Conservation (phyloP, 2,888 invertebrate genomes). For the Sphaerophoria rueppellii region DNA sequence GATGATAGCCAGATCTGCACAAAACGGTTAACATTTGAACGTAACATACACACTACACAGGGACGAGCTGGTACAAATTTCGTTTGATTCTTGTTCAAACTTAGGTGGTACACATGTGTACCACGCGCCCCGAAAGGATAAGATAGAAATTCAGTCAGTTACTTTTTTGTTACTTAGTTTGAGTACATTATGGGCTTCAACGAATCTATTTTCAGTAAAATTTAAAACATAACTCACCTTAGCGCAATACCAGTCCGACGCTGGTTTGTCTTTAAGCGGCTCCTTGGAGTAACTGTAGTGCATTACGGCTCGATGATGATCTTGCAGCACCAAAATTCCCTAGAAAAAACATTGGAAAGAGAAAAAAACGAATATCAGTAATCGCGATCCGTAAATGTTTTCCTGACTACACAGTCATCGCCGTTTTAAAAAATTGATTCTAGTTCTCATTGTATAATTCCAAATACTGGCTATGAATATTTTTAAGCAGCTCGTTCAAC, state of each 20-base stretch:
- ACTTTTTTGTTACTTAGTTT: too few relatives aligned
- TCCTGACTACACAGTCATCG: conserved; percentile 76
- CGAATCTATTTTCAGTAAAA: too few relatives aligned
- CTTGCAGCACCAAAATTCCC: conserved; percentile 88
- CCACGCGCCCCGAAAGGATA: too few relatives aligned
- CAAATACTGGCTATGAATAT: conserved; percentile 47
- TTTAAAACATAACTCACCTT: conserved; percentile 82
- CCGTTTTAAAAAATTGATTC: conserved; percentile 72
- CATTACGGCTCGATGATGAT: conserved; percentile 88
- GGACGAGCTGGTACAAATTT: too few relatives aligned
- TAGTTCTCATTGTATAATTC: conserved; percentile 65
- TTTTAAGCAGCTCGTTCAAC: conserved; percentile 71
- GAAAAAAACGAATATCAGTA: conserved; percentile 76
- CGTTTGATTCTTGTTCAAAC: too few relatives aligned
- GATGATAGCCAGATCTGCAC: too few relatives aligned
- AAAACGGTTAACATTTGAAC: too few relatives aligned
- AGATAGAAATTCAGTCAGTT: too few relatives aligned
- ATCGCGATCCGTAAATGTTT: conserved; percentile 64
- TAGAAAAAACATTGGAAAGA: conserved; percentile 82
- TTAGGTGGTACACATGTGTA: too few relatives aligned
- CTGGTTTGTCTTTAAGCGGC: conserved; percentile 81
- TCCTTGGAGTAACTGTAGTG: conserved; percentile 90
- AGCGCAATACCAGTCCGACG: conserved; percentile 86
- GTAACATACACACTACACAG: too few relatives aligned
- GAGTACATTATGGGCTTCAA: too few relatives aligned